Conservation (phyloP, 2,113 vertebrate species). For the Apaloderma vittatum region DNA sequence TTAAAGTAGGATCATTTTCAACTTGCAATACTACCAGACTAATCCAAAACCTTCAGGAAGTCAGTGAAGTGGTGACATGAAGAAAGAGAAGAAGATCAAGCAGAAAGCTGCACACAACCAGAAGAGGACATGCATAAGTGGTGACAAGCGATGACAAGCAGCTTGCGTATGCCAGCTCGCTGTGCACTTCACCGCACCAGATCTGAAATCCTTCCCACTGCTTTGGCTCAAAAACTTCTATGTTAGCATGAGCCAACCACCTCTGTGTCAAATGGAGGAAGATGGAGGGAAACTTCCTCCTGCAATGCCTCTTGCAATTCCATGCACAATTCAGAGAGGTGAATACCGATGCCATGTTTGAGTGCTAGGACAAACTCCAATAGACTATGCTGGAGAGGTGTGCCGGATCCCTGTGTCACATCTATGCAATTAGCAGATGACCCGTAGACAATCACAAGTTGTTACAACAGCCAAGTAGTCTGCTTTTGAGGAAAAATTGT, state of each 20-base stretch:
- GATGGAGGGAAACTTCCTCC: not conserved
- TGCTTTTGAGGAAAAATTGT: not conserved
- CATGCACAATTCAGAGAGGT: not conserved
- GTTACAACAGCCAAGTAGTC: not conserved
- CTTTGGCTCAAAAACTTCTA: not conserved
- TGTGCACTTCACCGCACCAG: not conserved
- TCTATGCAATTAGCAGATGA: not conserved
- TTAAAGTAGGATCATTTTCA: not conserved
- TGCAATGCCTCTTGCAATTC: not conserved
- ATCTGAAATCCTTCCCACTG: not conserved
- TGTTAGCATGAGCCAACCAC: not conserved
- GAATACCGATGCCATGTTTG: fast-evolving
- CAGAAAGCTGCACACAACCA: not conserved
- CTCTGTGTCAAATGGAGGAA: not conserved
- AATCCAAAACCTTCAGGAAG: not conserved
- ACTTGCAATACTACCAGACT: not conserved
- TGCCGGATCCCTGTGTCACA: not conserved
- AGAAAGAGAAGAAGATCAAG: not conserved
- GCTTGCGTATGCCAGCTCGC: fast-evolving
- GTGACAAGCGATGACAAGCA: not conserved
- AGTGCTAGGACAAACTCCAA: not conserved
- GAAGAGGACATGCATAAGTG: fast-evolving
- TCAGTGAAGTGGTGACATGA: not conserved
- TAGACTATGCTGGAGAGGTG: not conserved
- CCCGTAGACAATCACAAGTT: not conserved